Percentiles rank a stretch among this genome's conserved stretches.
phyloP scores from a whole-genome alignment of 2,888 invertebrate species.

The Himalopsyche anomala region DNA sequence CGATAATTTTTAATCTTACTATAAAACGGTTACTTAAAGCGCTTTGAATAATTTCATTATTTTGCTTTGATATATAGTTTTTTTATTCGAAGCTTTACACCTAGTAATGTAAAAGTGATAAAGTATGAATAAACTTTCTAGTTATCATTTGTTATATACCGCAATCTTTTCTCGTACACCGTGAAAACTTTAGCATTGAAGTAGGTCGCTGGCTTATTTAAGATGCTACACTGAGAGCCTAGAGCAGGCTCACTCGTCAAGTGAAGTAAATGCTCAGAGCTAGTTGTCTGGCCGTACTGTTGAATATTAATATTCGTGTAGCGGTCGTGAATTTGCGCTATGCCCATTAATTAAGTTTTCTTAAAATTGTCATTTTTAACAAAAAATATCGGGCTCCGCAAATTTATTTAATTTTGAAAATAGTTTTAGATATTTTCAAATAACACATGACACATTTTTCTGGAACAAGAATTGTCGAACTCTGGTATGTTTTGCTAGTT shows the following conservation, averaged over 20 bases:
- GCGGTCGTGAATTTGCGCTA: no score
- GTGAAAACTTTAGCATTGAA: background rate
- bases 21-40: background rate
- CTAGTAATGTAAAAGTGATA: constrained; percentile 34
- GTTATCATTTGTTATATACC: constrained; percentile 36
- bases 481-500: no score
- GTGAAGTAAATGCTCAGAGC: background rate
- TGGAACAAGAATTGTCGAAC: no score
- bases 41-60: background rate
- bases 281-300: constrained; percentile 14
- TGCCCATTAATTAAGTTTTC: no score
- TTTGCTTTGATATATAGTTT: constrained; percentile 10
- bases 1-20: no score
- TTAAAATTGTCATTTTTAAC: no score
- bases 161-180: constrained; percentile 1
- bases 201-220: constrained; percentile 47
- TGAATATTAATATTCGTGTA: background rate
- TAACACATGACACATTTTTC: no score
- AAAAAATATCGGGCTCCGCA: no score
- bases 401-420: no score
- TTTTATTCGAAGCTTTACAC: constrained; percentile 29
- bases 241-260: background rate
- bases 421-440: no score
- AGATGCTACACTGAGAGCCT: constrained; percentile 41
- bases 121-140: constrained; percentile 18